Base-by-base conservation (phyloP, 1,140 invertebrate genomes). In the Lordiphosa clarofinis region DNA sequence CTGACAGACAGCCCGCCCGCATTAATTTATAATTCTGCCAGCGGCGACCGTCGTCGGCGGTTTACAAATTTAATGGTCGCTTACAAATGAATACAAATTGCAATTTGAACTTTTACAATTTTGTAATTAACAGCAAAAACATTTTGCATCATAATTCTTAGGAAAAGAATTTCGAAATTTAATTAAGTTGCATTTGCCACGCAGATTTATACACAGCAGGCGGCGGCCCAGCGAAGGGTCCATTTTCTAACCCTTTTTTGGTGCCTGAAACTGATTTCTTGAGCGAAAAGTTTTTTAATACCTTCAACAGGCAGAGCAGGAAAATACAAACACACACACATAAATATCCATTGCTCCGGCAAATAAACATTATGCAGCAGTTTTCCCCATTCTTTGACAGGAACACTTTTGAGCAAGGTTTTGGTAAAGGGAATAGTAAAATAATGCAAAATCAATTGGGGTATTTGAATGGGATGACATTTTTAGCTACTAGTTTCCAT, bases 341-440 rank as follows among this genome's bases (percentile, higher is more conserved):
- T 81, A 73, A 81, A 81, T 82, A 76, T 82, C 53, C 47, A 72
- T 62, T 70, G 54, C 54, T 53, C 35, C 36, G 28, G 49, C 69
- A 84, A 84, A 84, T 73, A 84, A 78, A 84, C 78, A 84, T 84
- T 84, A 84, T 84, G 54, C 69, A 78, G 78, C 78, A 84, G 40
- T 78, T 84, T 79, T 81, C 3, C 15, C 15, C 11, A n/a, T 3
- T 36, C 11, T 5, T 28, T 28, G 36, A 36, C 50, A 57, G n/a
- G 12, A 44, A 58, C 57, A 47, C 40, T 75, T 42, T 6, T 7
- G 44, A 46, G 31, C 49, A 70, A 15, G 62, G 10, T 39, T 33
- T 13, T 5, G 11, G 37, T 21, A 15, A 10, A 40, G 11, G 43
- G 35, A 24, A 46, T 46, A 48, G 39, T n/a, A 40, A 64, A 62